A percentile compares a stretch with the other conserved stretches of the same genome.
phyloP scores from a whole-genome alignment of 2,888 invertebrate species.

The Cylindroiulus punctatus region DNA sequence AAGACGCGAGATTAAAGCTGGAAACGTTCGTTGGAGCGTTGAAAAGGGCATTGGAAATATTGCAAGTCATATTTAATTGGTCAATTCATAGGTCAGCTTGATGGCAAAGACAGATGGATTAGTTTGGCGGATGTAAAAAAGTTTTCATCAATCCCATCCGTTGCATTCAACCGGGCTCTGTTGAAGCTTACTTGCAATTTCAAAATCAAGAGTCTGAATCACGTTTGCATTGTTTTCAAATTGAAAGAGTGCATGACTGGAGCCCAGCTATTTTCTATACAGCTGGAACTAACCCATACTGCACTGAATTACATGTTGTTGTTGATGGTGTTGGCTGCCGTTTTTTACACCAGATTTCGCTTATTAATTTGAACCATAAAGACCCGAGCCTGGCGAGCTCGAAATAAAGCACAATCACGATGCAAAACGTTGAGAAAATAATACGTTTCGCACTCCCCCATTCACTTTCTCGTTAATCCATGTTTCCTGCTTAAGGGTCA shows the following conservation, averaged over 20 bases:
- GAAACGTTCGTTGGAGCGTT: slow-evolving; percentile 47
- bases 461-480: no score
- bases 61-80: slow-evolving; percentile 54
- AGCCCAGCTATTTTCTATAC: neutral
- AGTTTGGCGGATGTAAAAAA: slow-evolving; percentile 27
- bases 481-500: no score
- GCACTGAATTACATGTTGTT: neutral
- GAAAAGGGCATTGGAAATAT: slow-evolving; percentile 52
- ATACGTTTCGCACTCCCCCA: no score
- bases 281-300: slow-evolving; percentile 8
- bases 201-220: slow-evolving; percentile 53
- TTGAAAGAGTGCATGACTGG: slow-evolving; percentile 46
- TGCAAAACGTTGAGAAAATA: neutral
- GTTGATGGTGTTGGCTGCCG: neutral
- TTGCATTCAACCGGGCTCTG: neutral
- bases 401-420: slow-evolving; percentile 18
- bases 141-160: slow-evolving; percentile 46
- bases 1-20: neutral
- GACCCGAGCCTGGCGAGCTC: neutral
- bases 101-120: slow-evolving; percentile 53
- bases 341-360: neutral
- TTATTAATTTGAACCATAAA: slow-evolving; percentile 6
- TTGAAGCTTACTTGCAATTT: slow-evolving; percentile 52
- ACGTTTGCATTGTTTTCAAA: slow-evolving; percentile 42
- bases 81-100: slow-evolving; percentile 52